Evolutionary conservation across 2,888 invertebrate genomes (phyloP).

Genomic region (Anthophora plumipes): DNA sequence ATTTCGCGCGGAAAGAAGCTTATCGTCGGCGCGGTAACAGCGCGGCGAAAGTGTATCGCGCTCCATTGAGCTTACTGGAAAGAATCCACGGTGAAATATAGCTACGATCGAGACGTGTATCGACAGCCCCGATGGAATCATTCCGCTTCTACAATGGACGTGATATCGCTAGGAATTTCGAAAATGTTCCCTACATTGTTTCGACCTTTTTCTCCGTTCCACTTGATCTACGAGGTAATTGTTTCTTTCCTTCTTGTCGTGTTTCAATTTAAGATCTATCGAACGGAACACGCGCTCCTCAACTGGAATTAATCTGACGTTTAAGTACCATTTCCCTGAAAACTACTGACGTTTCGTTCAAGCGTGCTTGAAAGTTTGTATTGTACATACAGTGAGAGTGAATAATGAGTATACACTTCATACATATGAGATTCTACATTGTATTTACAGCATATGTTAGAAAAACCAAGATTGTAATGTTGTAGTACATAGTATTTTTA

Average conservation of each 20-base stretch:
- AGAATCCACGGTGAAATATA: slow-evolving; percentile 38
- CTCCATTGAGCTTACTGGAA: slow-evolving; percentile 34
- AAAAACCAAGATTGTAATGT: too few relatives aligned
- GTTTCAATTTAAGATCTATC: slow-evolving; percentile 8
- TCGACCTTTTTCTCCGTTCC: background rate
- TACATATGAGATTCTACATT: too few relatives aligned
- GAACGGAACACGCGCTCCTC: background rate
- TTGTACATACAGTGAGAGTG: too few relatives aligned
- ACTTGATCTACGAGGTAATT: background rate
- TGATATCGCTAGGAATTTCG: slow-evolving; percentile 5
- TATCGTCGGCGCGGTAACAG: slow-evolving; percentile 43
- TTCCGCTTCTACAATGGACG: slow-evolving; percentile 1
- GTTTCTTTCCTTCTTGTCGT: slow-evolving; percentile 2
- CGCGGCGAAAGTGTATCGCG: slow-evolving; percentile 28
- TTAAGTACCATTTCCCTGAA: slow-evolving; percentile 4
- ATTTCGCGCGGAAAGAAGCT: slow-evolving; percentile 38
- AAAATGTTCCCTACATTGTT: background rate
- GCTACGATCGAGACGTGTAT: slow-evolving; percentile 16
- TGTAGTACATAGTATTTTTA: too few relatives aligned
- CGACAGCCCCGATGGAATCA: slow-evolving; percentile 23
- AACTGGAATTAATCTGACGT: slow-evolving; percentile 10
- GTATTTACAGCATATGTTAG: too few relatives aligned
- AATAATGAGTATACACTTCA: too few relatives aligned
- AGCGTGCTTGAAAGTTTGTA: background rate
- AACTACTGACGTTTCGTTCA: background rate